Base-by-base conservation (phyloP, 1,140 invertebrate genomes). In the Pseudomyrmex pallidus region DNA sequence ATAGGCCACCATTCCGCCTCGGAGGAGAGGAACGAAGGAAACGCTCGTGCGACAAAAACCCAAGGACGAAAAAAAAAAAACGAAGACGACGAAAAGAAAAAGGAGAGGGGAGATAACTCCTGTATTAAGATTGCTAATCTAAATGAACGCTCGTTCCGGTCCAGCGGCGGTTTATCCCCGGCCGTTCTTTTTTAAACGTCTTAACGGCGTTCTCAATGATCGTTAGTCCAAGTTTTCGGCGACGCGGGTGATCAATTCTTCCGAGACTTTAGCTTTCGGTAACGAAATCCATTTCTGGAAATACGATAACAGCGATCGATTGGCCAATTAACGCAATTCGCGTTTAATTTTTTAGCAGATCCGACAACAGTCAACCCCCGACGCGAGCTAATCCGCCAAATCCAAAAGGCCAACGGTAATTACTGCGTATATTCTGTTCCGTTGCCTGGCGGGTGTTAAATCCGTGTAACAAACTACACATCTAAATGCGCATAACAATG, bases 101-200 rank as follows among this genome's bases (percentile, higher is more conserved):
- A 73, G 46, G 54, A 74, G 44, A 74, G 44, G 74, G 68, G 56
- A 85, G 80, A 89, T 89, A 88, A 88, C 87, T 83, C 84, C 46
- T 89, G 87, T 89, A 90, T 90, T 89, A 90, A 90, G 88, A 90
- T 90, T 85, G 64, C 83, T 87, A 89, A 90, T 90, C 88, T 89
- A 89, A 90, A 89, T 89, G 85, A 90, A 90, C 85, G 88, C 68
- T 83, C 85, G 83, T 90, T 89, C 85, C 88, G 87, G 88, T 89
- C 88, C 70, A 83, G 74, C 66, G 78, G 74, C 70, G 87, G 80
- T 89, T 89, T 77, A 82, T 80, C 50, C 76, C 25, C 46, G 86
- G 54, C 66, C 72, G 74, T 61, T 72, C 68, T 67, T 54, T 35
- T 86, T 82, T 83, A 77, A 89, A 89, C 84, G 74, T 63, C 66